A percentile compares a stretch with the other conserved stretches of the same genome.
Evolutionary conservation across 2,797 vertebrate genomes (phyloP).

Genomic region (Enteromius paludinosus): DNA sequence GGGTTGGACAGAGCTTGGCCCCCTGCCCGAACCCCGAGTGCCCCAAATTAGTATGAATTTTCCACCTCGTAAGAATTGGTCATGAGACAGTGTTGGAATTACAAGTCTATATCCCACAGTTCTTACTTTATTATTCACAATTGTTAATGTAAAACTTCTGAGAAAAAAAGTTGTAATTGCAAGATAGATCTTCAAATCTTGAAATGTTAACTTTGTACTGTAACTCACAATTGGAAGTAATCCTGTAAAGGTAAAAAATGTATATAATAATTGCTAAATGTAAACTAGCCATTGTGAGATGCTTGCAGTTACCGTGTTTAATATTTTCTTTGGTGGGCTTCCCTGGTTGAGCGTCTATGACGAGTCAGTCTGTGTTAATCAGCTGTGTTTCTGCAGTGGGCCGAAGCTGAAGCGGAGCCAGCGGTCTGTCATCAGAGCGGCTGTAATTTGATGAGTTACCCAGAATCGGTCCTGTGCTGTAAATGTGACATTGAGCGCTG

Average conservation of each 20-base stretch:
- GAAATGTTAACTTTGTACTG: neutral
- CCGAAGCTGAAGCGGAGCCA: conserved; percentile 16
- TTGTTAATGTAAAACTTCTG: too few relatives aligned
- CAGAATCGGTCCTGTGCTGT: conserved; percentile 16
- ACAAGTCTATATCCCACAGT: too few relatives aligned
- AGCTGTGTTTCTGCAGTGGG: conserved; percentile 20
- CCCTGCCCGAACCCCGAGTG: too few relatives aligned
- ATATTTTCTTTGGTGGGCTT: neutral
- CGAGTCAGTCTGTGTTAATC: conserved; percentile 46
- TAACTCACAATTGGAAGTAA: neutral
- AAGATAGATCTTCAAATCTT: neutral
- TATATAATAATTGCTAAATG: neutral
- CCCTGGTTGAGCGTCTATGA: conserved; percentile 14
- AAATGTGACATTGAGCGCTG: conserved; percentile 52
- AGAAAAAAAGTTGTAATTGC: too few relatives aligned
- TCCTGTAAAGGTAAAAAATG: neutral
- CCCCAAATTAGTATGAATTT: too few relatives aligned
- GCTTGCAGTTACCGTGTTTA: neutral
- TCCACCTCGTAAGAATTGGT: too few relatives aligned
- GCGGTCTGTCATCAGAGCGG: conserved; percentile 22
- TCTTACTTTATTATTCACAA: too few relatives aligned
- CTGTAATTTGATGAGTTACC: conserved; percentile 47
- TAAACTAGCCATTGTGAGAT: neutral
- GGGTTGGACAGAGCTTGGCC: too few relatives aligned
- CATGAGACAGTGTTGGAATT: too few relatives aligned